Percentiles rank a stretch among this genome's conserved stretches.
These are phyloP conservation scores for Syrista parreyssii DNA, from an alignment of 2,888 invertebrate genomes.

Conservation along the genomic window DNA sequence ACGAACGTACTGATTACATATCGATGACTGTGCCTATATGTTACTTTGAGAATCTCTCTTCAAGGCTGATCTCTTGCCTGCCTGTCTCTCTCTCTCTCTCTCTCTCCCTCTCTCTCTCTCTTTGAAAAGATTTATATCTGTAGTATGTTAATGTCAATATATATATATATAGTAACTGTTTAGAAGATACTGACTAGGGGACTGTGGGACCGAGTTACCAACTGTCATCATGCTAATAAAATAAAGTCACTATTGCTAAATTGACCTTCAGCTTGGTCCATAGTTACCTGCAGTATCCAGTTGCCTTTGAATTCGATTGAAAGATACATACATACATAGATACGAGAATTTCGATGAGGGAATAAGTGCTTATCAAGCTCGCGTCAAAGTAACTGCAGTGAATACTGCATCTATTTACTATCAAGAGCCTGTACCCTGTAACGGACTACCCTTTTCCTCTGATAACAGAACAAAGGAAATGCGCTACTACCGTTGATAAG, in stretches of 20 bases:
- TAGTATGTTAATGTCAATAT: neutral
- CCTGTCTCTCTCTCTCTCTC: neutral
- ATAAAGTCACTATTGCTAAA: neutral
- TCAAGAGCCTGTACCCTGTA: neutral
- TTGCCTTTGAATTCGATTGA: neutral
- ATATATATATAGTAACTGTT: neutral
- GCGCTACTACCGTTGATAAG: constrained; percentile 4
- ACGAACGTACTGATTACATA: neutral
- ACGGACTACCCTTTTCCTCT: constrained; percentile 35
- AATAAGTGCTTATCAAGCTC: neutral
- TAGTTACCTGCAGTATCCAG: neutral
- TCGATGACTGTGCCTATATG: neutral
- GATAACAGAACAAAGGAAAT: constrained; percentile 42
- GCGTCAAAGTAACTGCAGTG: constrained; percentile 6
- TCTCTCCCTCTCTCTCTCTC: neutral
- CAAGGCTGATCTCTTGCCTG: neutral
- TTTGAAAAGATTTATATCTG: neutral
- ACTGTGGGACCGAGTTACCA: neutral
- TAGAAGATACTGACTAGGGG: neutral
- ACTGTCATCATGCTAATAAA: neutral
- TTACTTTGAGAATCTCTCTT: neutral
- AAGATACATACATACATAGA: neutral
- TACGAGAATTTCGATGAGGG: neutral
- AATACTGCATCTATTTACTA: constrained; percentile 13
- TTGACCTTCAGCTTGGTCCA: neutral